Base-by-base conservation (phyloP, 2,888 invertebrate genomes). In the Temnothorax ravouxi region DNA sequence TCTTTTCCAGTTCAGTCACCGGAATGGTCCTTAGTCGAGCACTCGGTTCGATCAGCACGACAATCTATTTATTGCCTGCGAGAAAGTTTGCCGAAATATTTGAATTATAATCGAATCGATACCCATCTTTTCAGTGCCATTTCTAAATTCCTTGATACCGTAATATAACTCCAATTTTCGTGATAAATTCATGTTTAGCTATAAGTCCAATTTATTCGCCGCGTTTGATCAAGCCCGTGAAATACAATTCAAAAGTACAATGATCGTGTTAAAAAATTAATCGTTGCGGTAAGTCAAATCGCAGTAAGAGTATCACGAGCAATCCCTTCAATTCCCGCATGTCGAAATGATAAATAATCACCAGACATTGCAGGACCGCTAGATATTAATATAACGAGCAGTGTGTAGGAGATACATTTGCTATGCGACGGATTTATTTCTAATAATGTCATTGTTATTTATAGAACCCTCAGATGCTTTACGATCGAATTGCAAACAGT, bases 371-470 rank as follows among this genome's bases (percentile, higher is more conserved):
- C 59, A 71, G 38, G 59, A 64, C 0, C 52, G 38, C 47, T 71
- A 59, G 25, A 50, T 9, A 47, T 59, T 54, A 54, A 34, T 41
- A 13, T 34, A 52, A 71, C 13, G 29, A 80, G 18, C 21, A 34
- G 56, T 56, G 13, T 25, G 47, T 50, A 67, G 41, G 5, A 59
- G 44, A 47, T 34, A 9, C 15, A 54, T 54, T 71, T 38, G 69
- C 69, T 59, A 41, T 15, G 59, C 11, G 44, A 80, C 25, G 79
- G 47, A 80, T 80, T 80, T 69, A 80, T 71, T 71, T 59, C 79
- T 71, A 50, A 71, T 80, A n/a, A 47, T 69, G 25, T 69, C 79
- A 79, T 21, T 80, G 71, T 80, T 71, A 80, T 71, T 69, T 52
- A 71, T 59, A 29, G 21, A 47, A 25, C n/a, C 15, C 71, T 80